A percentile compares a stretch with the other conserved stretches of the same genome.
These are phyloP conservation scores for Amblyornis subalaris DNA, from an alignment of 2,113 vertebrate species.

Conservation along the genomic window DNA sequence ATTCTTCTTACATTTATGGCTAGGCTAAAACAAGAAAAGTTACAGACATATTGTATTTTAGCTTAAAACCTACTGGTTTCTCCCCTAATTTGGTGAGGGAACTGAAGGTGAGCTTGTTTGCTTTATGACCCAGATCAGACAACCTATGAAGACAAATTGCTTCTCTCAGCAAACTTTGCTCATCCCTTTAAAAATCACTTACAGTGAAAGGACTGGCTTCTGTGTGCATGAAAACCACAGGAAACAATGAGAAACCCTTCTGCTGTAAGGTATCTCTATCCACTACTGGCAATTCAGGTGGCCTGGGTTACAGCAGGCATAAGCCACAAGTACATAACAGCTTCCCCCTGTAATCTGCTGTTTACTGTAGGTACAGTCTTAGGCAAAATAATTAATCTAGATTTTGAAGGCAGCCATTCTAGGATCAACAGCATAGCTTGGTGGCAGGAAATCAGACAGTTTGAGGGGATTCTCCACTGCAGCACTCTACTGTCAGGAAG, in stretches of 20 bases:
- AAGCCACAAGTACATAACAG: background rate
- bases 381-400: background rate
- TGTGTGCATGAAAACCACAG: background rate
- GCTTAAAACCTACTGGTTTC: background rate
- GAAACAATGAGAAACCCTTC: background rate
- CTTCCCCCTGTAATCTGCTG: background rate
- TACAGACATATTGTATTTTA: background rate
- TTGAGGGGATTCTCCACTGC: background rate
- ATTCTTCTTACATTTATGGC: background rate
- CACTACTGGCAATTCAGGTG: background rate
- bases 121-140: background rate
- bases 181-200: background rate
- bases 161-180: background rate
- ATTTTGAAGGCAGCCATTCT: background rate
- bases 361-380: background rate
- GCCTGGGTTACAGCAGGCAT: background rate
- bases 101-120: background rate
- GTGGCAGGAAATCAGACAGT: background rate
- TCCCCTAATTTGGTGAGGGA: background rate
- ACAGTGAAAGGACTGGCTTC: background rate
- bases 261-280: background rate
- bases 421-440: background rate
- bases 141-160: background rate
- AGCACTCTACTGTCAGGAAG: background rate
- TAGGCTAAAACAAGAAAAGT: background rate